A percentile compares a stretch with the other conserved stretches of the same genome.
Conservation (phyloP, 2,888 invertebrate species). For the Hypolimnas misippus region DNA sequence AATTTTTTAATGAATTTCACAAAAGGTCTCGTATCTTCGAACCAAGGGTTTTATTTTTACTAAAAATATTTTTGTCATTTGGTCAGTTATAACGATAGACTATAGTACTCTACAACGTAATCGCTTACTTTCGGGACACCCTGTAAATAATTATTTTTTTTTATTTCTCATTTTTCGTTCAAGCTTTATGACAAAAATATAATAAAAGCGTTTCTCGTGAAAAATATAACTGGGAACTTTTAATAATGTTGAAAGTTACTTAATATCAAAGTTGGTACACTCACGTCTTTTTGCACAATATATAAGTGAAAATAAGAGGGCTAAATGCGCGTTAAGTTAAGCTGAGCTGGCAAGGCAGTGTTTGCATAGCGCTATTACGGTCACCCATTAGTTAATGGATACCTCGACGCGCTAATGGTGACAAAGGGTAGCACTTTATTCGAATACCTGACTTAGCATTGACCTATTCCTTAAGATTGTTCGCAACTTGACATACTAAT, state of each 20-base stretch:
- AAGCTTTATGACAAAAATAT: too few relatives aligned
- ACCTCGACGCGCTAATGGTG: constrained; percentile 45
- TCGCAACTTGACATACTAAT: background rate
- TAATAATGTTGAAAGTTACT: background rate
- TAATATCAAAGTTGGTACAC: background rate
- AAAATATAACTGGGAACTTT: background rate
- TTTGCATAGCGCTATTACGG: constrained; percentile 61
- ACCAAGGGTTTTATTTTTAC: too few relatives aligned
- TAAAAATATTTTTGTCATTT: too few relatives aligned
- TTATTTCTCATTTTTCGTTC: too few relatives aligned
- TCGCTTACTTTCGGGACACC: too few relatives aligned
- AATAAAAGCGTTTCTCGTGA: too few relatives aligned
- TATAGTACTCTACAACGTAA: too few relatives aligned
- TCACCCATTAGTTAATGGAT: constrained; percentile 75
- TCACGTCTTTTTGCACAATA: constrained; percentile 2
- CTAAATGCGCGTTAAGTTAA: constrained; percentile 21
- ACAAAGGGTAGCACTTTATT: constrained; percentile 41
- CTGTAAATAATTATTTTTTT: too few relatives aligned
- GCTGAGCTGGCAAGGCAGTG: constrained; percentile 41
- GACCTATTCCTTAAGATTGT: constrained; percentile 7
- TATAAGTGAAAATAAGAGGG: constrained; percentile 20
- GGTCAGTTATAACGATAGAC: too few relatives aligned
- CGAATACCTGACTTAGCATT: constrained; percentile 20
- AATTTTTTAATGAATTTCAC: too few relatives aligned
- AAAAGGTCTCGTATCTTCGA: too few relatives aligned